Evolutionary conservation across 2,888 invertebrate species (phyloP).

Genomic region (Morinoia aosen): DNA sequence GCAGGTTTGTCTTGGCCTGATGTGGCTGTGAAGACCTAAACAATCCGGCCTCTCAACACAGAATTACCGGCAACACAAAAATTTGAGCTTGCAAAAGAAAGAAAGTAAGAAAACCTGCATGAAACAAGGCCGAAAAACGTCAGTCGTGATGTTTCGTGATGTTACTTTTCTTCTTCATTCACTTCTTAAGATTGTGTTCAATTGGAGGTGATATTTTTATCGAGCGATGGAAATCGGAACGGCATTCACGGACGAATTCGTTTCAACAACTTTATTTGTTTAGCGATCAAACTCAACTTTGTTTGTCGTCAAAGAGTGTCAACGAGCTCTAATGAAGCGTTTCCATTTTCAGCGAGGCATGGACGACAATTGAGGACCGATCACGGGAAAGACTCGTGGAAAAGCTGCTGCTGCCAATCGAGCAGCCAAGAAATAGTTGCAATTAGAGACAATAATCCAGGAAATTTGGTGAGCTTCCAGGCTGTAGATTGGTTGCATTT

Average conservation of each 20-base stretch:
- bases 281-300: too few relatives aligned
- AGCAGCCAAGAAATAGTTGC: too few relatives aligned
- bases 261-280: background rate
- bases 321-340: too few relatives aligned
- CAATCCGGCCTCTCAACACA: background rate
- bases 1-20: background rate
- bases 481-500: too few relatives aligned
- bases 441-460: too few relatives aligned
- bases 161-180: background rate
- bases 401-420: too few relatives aligned
- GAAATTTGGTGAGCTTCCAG: too few relatives aligned
- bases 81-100: too few relatives aligned
- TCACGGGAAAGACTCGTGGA: too few relatives aligned
- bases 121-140: background rate
- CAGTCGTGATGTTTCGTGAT: background rate
- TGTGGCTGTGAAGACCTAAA: background rate
- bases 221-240: background rate
- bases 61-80: background rate
- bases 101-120: background rate
- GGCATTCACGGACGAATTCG: background rate
- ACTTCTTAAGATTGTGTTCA: background rate
- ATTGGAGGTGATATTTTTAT: background rate
- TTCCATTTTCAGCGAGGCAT: too few relatives aligned
- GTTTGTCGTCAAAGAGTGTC: too few relatives aligned
- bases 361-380: too few relatives aligned